Evolutionary conservation across 2,888 invertebrate genomes (phyloP).

Genomic region (Eledone cirrhosa): DNA sequence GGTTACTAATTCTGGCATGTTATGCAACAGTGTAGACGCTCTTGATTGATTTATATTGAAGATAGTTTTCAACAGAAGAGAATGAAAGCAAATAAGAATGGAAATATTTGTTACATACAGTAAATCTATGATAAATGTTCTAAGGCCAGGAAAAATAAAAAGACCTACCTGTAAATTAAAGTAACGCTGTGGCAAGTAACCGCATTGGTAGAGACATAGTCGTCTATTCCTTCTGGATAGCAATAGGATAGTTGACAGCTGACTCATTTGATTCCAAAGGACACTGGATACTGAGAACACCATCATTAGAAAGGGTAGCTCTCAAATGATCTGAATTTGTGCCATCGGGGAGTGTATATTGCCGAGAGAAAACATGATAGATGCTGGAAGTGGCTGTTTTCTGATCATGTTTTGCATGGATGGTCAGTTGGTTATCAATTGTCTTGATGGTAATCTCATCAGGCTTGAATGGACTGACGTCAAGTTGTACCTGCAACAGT

Average conservation of each 20-base stretch:
- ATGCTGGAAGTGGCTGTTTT: conserved; percentile 96
- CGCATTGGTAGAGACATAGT: background rate
- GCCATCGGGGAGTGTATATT: conserved; percentile 94
- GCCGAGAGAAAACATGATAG: conserved; percentile 96
- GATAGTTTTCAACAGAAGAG: background rate
- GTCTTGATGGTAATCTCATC: conserved; percentile 99
- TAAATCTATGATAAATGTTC: background rate
- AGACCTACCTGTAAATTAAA: too few species aligned
- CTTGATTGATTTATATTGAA: background rate
- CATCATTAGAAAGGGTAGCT: conserved; percentile 94
- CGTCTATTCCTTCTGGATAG: conserved; percentile 10
- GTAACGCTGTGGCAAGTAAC: too few species aligned
- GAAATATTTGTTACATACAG: background rate
- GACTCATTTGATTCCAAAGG: conserved; percentile 69
- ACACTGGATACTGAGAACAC: conserved; percentile 94
- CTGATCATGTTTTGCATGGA: conserved; percentile 98
- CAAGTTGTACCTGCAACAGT: conserved; percentile 69
- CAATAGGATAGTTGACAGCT: background rate
- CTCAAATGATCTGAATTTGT: conserved; percentile 95
- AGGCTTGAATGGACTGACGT: conserved; percentile 91
- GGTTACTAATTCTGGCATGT: too few species aligned
- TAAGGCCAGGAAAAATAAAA: background rate
- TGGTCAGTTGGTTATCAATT: conserved; percentile 90
- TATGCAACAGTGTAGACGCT: too few species aligned
- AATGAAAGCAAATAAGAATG: background rate